These are phyloP conservation scores for Philaenus spumarius DNA, from an alignment of 1,140 invertebrate genomes.

Conservation along the genomic window DNA sequence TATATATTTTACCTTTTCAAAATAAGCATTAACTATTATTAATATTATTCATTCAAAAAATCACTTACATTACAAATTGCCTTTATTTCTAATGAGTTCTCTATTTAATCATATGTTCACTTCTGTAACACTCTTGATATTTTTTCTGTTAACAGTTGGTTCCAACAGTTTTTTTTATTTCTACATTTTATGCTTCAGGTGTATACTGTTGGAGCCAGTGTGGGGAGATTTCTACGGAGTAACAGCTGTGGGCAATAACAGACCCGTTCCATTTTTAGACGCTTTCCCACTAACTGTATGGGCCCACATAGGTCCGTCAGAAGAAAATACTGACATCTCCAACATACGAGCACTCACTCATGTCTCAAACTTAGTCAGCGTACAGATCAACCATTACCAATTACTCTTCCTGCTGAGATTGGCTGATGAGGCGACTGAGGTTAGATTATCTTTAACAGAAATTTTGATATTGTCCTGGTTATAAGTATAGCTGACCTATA, in stretches of 20 bases:
- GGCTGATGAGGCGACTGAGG: slow-evolving; percentile 61
- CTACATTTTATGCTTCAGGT: slow-evolving; percentile 36
- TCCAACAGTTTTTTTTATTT: not conserved
- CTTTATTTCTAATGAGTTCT: no score
- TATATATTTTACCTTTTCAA: no score
- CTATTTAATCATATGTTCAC: no score
- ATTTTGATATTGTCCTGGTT: no score
- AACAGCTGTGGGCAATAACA: slow-evolving; percentile 58
- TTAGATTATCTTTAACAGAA: no score
- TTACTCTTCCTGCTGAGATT: slow-evolving; percentile 80
- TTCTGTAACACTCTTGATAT: no score
- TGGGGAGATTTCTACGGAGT: slow-evolving; percentile 88
- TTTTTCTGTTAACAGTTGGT: not conserved
- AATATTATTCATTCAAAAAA: no score
- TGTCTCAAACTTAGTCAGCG: slow-evolving; percentile 68
- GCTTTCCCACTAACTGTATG: slow-evolving; percentile 83
- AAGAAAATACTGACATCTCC: no score
- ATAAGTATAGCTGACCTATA: no score
- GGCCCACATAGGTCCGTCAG: slow-evolving; percentile 45
- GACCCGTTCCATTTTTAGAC: slow-evolving; percentile 81
- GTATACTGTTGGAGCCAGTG: slow-evolving; percentile 76
- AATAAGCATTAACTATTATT: no score
- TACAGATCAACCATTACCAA: slow-evolving; percentile 91
- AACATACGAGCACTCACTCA: slow-evolving; percentile 64
- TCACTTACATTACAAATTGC: no score